Evolutionary conservation across 2,888 invertebrate species (phyloP).

Genomic region (Lithosia quadra): DNA sequence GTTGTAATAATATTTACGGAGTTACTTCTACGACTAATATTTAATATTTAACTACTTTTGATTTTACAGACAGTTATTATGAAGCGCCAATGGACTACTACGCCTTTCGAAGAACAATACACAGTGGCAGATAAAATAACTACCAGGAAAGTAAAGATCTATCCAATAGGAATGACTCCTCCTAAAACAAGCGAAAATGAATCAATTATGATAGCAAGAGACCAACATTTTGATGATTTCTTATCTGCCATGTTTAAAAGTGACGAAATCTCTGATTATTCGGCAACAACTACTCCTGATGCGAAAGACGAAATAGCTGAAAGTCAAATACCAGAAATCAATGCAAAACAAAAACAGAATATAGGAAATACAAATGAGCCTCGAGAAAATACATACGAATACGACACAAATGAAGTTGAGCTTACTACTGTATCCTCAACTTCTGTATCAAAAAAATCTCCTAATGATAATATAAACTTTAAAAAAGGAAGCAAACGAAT

Average conservation of each 20-base stretch:
- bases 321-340: background rate
- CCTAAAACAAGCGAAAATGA: background rate
- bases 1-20: no score
- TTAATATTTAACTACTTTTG: no score
- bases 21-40: background rate
- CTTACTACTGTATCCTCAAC: background rate
- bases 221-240: constrained; percentile 1
- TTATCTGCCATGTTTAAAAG: constrained; percentile 8
- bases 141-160: background rate
- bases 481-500: no score
- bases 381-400: background rate
- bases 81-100: background rate
- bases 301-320: background rate
- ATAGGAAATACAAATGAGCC: background rate
- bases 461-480: background rate
- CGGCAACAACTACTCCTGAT: background rate
- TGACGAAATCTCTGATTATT: background rate
- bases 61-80: background rate
- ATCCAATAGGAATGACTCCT: background rate
- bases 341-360: background rate
- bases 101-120: background rate
- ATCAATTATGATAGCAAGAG: background rate
- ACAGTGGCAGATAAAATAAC: background rate
- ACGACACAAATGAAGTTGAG: background rate
- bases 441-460: background rate